A percentile compares a stretch with the other conserved stretches of the same genome.
phyloP scores from a whole-genome alignment of 2,113 vertebrate genomes.

The Halichoerus grypus region DNA sequence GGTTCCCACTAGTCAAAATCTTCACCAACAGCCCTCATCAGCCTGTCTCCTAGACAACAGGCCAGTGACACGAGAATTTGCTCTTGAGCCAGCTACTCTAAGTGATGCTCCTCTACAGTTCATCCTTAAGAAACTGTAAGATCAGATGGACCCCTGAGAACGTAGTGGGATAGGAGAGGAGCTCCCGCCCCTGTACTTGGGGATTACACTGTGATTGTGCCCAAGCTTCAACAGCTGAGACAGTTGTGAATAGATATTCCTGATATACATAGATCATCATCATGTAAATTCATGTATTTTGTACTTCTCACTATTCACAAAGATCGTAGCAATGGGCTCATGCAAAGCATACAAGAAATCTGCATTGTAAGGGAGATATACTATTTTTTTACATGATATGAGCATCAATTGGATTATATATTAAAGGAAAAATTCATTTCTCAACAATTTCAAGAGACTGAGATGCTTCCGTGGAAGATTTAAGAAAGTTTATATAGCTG shows the following conservation, averaged over 20 bases:
- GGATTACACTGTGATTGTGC: background rate
- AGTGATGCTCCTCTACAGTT: background rate
- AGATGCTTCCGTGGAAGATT: background rate
- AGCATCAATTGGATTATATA: background rate
- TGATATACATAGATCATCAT: background rate
- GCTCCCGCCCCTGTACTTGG: background rate
- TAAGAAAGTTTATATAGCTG: background rate
- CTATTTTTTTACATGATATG: background rate
- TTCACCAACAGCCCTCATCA: background rate
- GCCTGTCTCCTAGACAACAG: background rate
- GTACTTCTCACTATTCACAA: background rate
- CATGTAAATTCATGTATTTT: background rate
- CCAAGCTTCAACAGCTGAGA: background rate
- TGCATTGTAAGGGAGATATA: background rate
- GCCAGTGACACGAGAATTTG: background rate
- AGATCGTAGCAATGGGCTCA: background rate
- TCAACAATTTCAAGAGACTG: background rate
- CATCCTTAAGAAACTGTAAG: background rate
- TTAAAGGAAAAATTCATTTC: background rate
- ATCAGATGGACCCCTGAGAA: background rate
- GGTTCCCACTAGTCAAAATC: background rate
- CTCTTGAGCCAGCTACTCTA: background rate
- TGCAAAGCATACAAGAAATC: background rate
- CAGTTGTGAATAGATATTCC: background rate
- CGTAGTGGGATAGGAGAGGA: background rate